Percentiles rank a stretch among this genome's conserved stretches.
Conservation (phyloP, 2,888 invertebrate genomes). For the Caenorhabditis panamensis region DNA sequence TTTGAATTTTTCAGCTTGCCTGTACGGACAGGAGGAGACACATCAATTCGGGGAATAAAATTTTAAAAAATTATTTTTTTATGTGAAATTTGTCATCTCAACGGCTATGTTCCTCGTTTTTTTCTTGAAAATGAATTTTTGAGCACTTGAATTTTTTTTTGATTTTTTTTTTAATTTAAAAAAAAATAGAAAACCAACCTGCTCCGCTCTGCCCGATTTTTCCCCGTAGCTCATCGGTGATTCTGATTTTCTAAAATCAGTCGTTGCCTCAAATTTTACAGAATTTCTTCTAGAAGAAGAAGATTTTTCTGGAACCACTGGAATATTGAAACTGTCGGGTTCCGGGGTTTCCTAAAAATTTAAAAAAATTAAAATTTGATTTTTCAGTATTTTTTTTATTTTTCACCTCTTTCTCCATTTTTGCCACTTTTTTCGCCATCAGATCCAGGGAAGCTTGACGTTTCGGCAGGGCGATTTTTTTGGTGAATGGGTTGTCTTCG, state of each 20-base stretch:
- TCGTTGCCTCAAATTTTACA: background rate
- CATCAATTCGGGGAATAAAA: too few relatives aligned
- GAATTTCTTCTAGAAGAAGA: constrained; percentile 12
- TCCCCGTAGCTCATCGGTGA: constrained; percentile 52
- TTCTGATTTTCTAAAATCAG: constrained; percentile 21
- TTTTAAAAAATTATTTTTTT: too few relatives aligned
- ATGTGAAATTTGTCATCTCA: too few relatives aligned
- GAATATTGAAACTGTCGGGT: background rate
- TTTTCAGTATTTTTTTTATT: background rate
- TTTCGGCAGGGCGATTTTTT: constrained; percentile 30
- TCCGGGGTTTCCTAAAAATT: background rate
- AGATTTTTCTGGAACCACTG: background rate
- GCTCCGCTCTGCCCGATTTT: constrained; percentile 27
- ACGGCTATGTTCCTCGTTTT: too few relatives aligned
- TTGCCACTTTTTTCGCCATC: background rate
- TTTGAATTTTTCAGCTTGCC: too few relatives aligned
- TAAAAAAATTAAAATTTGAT: background rate
- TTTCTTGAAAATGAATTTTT: too few relatives aligned
- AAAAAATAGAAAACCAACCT: constrained; percentile 15
- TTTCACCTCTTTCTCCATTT: background rate
- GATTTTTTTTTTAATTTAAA: background rate
- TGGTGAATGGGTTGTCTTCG: constrained; percentile 49
- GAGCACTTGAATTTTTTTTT: too few relatives aligned
- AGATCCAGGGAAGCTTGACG: constrained; percentile 25
- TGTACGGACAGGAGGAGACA: too few relatives aligned